These are phyloP conservation scores for Nothocercus julius DNA, from an alignment of 2,113 vertebrate genomes.

Conservation along the genomic window DNA sequence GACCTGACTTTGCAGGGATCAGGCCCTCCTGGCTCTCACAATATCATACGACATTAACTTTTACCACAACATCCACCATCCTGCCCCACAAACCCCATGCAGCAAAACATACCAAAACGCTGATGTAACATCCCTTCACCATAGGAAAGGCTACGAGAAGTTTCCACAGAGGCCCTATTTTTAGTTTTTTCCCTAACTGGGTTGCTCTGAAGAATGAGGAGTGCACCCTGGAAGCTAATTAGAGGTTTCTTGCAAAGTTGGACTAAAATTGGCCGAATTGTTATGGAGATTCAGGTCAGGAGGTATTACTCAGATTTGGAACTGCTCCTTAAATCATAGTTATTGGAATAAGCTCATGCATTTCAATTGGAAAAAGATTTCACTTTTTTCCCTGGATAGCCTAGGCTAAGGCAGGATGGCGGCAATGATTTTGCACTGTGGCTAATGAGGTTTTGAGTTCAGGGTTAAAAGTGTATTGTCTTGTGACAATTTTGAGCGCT, in stretches of 20 bases:
- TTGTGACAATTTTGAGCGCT: neutral
- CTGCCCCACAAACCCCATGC: neutral
- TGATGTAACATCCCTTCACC: neutral
- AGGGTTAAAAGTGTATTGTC: neutral
- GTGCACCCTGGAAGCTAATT: neutral
- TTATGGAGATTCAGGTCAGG: neutral
- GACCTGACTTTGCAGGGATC: neutral
- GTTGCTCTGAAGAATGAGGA: neutral
- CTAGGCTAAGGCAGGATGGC: neutral
- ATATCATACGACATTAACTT: neutral
- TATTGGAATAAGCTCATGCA: neutral
- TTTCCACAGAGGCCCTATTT: neutral
- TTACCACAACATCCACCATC: accelerated
- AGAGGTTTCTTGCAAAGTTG: neutral
- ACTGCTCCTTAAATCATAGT: neutral
- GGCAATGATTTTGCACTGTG: neutral
- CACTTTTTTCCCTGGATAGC: neutral
- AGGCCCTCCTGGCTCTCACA: neutral
- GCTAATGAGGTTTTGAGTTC: neutral
- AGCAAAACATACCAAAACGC: neutral
- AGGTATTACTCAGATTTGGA: neutral
- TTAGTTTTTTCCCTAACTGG: neutral
- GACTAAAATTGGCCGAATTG: neutral
- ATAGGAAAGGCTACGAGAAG: neutral
- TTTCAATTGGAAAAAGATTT: neutral